Base-by-base conservation (phyloP, 1,140 invertebrate species). In the Zophobas morio region DNA sequence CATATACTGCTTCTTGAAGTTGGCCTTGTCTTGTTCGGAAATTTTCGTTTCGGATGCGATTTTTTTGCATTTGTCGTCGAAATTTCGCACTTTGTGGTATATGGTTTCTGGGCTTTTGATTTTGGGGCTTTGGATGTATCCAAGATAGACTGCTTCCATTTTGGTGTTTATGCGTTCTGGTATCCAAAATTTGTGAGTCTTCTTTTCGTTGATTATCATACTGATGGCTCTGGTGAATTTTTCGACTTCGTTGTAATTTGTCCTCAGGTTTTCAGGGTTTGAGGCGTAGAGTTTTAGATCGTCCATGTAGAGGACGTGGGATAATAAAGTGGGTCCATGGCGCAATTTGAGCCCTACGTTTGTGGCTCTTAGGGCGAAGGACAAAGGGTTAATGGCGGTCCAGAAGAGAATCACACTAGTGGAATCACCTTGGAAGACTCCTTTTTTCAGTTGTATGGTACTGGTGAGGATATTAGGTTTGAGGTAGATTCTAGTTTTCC, bases 341-440 rank as follows among this genome's bases (percentile, higher is more conserved):
- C 2, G 3, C 2, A 51, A 20, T 2, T 4, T 4, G 2, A 51
- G n/a, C n/a, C 49, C 49, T 20, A 51, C 6, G n/a, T 51, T 51
- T 20, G 49, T 51, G 6, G 2, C n/a, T 4, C 20, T 4, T 20
- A 51, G n/a, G 49, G 49, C 49, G n/a, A 51, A 51, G 20, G 49
- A 51, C n/a, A 51, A 20, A 51, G 49, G n/a, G n/a, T 51, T 51
- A 20, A 51, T 20, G 3, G 49, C 49, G 6, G 49, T 51, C 49
- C 49, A 51, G 20, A n/a, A 51, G 2, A 51, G 20, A 51, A 51
- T 4, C 2, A 51, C 49, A 51, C 49, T 51, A 5, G 20, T 4
- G n/a, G 49, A 51, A 20, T 51, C 49, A 20, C 49, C 49, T 20
- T 51, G 49, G n/a, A 51, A 51, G 49, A 51, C n/a, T 6, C 49